Evolutionary conservation across 2,797 vertebrate species (phyloP), one percentile per base, ranked within the genome.

Genomic region (Hypotaenidia philippensis): DNA sequence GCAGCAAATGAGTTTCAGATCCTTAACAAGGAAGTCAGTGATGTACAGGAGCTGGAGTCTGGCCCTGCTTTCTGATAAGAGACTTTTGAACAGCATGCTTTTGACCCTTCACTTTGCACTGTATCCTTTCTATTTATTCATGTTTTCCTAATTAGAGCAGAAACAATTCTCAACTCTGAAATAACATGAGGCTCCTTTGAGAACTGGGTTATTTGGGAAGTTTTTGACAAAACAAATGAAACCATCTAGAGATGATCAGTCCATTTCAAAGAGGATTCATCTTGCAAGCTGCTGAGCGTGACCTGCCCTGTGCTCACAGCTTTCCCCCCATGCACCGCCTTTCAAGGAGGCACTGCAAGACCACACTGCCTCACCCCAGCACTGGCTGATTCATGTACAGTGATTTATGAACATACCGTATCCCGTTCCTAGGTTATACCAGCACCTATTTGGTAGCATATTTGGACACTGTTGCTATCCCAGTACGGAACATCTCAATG

Each of bases 291-390:
- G 23, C 88, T 79, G 63, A 70, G 34, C 20, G 2, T 32, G 31
- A 63, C 32, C 52, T 50, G 16, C 4, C 1, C 44, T 40, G 50
- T 41, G 25, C 45, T 63, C 14, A 5, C 10, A 38, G 44, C 29
- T 10, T 47, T 87, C 7, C 29, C 12, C 3, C n/a, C 16, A 0
- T 0, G 1, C 13, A 21, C 2, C 13, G 13, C 15, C 45, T 70
- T 66, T 18, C 5, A 16, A 23, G 66, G 32, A 53, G 70, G 16
- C 29, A 7, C 22, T 41, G 22, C 57, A 53, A 29, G 31, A 64
- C 19, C 5, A 3, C 19, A 6, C 11, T 60, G n/a, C 20, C 15
- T 72, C 34, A 21, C 5, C 10, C 22, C 29, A 36, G n/a, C 38
- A 65, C 59, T 44, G 38, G 22, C 47, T 83, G 72, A 29, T 38